Evolutionary conservation across 2,113 vertebrate genomes (phyloP).

Genomic region (Psephotus haematonotus): DNA sequence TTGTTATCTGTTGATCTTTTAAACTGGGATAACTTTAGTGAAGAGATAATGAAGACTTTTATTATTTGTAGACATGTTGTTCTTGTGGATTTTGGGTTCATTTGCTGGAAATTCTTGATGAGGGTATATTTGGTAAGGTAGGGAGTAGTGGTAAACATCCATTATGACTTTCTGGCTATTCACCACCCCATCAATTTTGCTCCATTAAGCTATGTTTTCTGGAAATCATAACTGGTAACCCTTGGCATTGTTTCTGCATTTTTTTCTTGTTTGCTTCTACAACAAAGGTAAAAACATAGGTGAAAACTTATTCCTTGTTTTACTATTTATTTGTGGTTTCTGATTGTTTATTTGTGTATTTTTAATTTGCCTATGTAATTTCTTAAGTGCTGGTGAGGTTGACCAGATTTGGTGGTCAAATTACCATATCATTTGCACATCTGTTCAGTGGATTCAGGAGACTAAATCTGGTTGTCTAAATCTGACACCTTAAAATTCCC

Average conservation of each 20-base stretch:
- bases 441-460: background rate
- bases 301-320: background rate
- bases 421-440: background rate
- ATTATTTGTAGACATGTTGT: background rate
- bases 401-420: background rate
- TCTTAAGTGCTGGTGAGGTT: background rate
- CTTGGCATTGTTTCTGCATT: background rate
- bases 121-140: background rate
- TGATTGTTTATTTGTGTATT: background rate
- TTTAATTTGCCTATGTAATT: background rate
- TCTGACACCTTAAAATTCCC: background rate
- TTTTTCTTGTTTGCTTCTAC: background rate
- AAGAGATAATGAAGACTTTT: background rate
- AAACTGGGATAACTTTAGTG: background rate
- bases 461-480: background rate
- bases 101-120: background rate
- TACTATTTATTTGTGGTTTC: background rate
- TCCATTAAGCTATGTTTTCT: background rate
- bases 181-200: background rate
- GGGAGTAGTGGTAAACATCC: background rate
- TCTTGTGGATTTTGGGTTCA: background rate
- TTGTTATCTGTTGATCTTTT: background rate
- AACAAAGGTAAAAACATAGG: background rate
- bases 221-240: background rate
- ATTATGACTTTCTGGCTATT: background rate